Percentiles rank a stretch among this genome's conserved stretches.
Conservation (phyloP, 2,888 invertebrate species). For the Oligia fasciuncula region DNA sequence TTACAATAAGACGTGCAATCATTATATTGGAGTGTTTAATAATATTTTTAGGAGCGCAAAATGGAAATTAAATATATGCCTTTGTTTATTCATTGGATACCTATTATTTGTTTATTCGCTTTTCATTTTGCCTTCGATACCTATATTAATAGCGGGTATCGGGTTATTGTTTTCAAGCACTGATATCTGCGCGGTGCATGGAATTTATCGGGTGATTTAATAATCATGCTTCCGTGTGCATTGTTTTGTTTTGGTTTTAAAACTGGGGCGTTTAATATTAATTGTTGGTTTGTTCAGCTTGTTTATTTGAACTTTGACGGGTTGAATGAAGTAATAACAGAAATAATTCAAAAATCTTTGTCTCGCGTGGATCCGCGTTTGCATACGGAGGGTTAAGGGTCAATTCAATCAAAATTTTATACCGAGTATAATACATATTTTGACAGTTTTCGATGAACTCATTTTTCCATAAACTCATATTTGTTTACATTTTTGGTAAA, state of each 20-base stretch:
- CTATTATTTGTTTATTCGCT: not conserved
- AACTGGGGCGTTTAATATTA: not conserved
- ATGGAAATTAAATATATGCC: not conserved
- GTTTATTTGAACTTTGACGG: not conserved
- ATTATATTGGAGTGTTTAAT: not conserved
- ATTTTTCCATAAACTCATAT: no score
- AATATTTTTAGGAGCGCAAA: not conserved
- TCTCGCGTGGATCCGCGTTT: not conserved
- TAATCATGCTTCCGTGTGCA: conserved; percentile 10
- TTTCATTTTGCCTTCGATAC: not conserved
- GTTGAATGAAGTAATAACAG: not conserved
- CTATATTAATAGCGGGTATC: conserved; percentile 12
- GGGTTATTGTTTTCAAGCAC: conserved; percentile 9
- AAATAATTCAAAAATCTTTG: not conserved
- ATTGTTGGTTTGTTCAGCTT: not conserved
- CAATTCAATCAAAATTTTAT: not conserved
- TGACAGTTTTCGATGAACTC: not conserved
- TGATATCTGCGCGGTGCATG: conserved; percentile 25
- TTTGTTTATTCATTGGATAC: not conserved
- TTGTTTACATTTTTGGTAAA: no score
- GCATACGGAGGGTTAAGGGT: not conserved
- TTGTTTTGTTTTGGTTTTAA: conserved; percentile 6
- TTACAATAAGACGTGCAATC: not conserved
- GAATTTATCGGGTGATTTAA: conserved; percentile 29
- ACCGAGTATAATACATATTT: not conserved